These are phyloP conservation scores for Sarcoramphus papa DNA, from an alignment of 2,797 vertebrate genomes.

Conservation along the genomic window DNA sequence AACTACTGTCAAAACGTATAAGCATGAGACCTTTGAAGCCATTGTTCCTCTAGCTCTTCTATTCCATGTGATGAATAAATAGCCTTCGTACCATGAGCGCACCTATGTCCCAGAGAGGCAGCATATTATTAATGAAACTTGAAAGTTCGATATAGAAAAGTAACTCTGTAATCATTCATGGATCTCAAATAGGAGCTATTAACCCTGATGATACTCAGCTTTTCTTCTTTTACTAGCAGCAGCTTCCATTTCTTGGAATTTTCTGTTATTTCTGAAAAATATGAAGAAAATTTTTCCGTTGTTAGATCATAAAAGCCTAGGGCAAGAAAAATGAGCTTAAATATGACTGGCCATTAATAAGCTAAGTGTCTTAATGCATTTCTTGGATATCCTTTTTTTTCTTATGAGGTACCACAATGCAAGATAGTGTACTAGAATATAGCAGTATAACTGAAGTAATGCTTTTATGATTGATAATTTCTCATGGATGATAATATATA, in stretches of 20 bases:
- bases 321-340: neutral
- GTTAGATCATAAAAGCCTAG: neutral
- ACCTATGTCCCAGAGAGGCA: slow-evolving; percentile 73
- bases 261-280: slow-evolving; percentile 74
- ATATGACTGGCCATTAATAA: neutral
- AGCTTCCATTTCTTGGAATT: slow-evolving; percentile 53
- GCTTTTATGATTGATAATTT: neutral
- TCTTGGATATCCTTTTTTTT: neutral
- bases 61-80: slow-evolving; percentile 72
- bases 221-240: slow-evolving; percentile 46
- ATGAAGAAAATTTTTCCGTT: slow-evolving; percentile 56
- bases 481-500: neutral
- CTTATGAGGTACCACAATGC: neutral
- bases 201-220: slow-evolving; percentile 28
- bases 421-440: neutral
- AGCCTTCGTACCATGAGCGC: slow-evolving; percentile 73
- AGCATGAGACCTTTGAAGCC: slow-evolving; percentile 97
- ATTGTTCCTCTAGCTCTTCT: slow-evolving; percentile 85
- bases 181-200: slow-evolving; percentile 34
- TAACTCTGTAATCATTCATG: slow-evolving; percentile 70
- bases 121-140: slow-evolving; percentile 78
- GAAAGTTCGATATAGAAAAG: slow-evolving; percentile 76
- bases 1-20: slow-evolving; percentile 94
- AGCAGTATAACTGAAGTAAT: neutral
- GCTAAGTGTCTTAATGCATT: neutral